Evolutionary conservation across 2,888 invertebrate genomes (phyloP), one percentile per base, ranked within the genome.

Genomic region (Bruchidius siliquastri): DNA sequence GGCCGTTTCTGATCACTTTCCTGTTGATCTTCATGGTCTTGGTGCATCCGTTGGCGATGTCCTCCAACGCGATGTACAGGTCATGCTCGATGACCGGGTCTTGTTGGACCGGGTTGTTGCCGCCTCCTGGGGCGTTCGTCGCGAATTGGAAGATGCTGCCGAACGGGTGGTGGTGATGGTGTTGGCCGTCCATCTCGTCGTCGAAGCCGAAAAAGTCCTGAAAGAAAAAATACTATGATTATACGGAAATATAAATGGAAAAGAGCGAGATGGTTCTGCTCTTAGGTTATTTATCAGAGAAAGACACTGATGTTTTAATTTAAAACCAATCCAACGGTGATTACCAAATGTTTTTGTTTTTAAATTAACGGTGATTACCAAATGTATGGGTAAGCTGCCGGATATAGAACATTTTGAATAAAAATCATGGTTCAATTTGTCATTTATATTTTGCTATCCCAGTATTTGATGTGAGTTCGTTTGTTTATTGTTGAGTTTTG

Each of bases 1-100:
- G 90, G 3, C 96, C 96, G 83, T 97, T 96, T 0, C 92, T 91
- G 49, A 93, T 87, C 0, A 95, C 93, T 82, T 96, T 91, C 71
- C 96, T 91, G 0, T 96, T 97, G 76, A 99, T 99, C 87, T 97
- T 98, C 95, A 99, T 97, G 85, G 97, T 98, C 87, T 98, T 99
- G 0, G 94, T 93, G 83, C 96, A 96, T 20, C 80, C 99, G 0
- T 75, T 77, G 68, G 93, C 90, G 73, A 98, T 94, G 81, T 99
- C 98, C 83, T 99, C 98, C 70, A 99, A 86, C 0, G 93, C 91
- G 0, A 98, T 94, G 82, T 93, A 95, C 67, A 98, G 87, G 81
- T 98, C 97, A 85, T 96, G 94, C 82, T 96, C 95, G 69, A 97
- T 93, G 0, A 96, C 92, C 0, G 95, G 93, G 85, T 96, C 96